A percentile compares a stretch with the other conserved stretches of the same genome.
phyloP scores from a whole-genome alignment of 2,113 vertebrate genomes.

The Grantiella picta region DNA sequence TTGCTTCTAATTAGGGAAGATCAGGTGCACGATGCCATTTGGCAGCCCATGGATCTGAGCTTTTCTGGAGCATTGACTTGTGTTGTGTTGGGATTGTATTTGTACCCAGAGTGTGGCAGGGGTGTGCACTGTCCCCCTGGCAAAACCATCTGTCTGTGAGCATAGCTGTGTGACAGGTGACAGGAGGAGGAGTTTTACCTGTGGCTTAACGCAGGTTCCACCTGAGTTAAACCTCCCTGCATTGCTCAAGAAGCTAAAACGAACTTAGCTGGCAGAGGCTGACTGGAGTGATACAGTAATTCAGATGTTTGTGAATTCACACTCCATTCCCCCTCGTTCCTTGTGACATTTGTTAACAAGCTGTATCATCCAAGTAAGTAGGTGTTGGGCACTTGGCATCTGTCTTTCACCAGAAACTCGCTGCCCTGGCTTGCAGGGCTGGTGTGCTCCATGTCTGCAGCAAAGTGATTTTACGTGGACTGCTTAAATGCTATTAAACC shows the following conservation, averaged over 20 bases:
- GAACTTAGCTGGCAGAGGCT: neutral
- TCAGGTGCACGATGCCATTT: neutral
- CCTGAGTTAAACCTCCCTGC: neutral
- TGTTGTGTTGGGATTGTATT: neutral
- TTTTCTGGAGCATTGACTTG: neutral
- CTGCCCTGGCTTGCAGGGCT: neutral
- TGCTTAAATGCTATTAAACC: neutral
- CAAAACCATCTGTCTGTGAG: neutral
- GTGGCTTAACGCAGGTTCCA: slow-evolving; percentile 4
- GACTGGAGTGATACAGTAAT: neutral
- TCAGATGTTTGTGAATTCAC: neutral
- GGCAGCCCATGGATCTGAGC: neutral
- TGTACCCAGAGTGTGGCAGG: neutral
- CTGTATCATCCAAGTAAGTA: neutral
- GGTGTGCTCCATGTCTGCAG: neutral
- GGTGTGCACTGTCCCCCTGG: neutral
- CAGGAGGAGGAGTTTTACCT: neutral
- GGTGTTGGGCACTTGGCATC: neutral
- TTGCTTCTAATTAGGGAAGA: neutral
- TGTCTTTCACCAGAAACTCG: neutral
- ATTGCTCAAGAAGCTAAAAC: neutral
- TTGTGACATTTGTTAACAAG: neutral
- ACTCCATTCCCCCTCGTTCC: neutral
- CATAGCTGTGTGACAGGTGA: slow-evolving; percentile 17
- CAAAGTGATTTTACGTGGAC: neutral